Evolutionary conservation across 2,113 vertebrate genomes (phyloP), one percentile per base, ranked within the genome.

Genomic region (Sisor rabdophorus): DNA sequence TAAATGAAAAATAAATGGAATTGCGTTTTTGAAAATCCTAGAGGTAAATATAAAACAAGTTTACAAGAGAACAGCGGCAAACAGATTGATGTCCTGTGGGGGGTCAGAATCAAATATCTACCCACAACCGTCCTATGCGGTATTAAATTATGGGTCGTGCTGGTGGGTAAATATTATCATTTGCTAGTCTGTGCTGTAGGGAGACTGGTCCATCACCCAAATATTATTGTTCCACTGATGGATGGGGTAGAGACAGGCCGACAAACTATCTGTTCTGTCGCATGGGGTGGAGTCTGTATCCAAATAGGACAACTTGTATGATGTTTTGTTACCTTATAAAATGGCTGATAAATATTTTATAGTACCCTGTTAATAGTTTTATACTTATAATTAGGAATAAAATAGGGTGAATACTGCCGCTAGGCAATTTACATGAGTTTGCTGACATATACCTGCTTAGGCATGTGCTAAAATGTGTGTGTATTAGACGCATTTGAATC

Each of bases 401-500:
- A 48, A 22, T 44, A 67, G 30, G 20, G 11, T n/a, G 11, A 40
- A 64, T n/a, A 40, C 10, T 20, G 60, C 32, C 17, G 11, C 9
- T 36, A 63, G 60, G 10, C 17, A 11, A 64, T 64, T 64, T 44
- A n/a, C 9, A 16, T 17, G 22, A 68, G 22, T 50, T 16, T 47
- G 6, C 63, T 47, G 63, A 48, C 8, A 28, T 44, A 16, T 67
- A 26, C 22, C 32, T 47, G 24, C 17, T 58, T 19, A 58, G n/a
- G n/a, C 54, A 59, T 69, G 48, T 69, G 65, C 47, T 50, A 69
- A 69, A 26, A 24, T 55, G 59, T 48, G 56, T 61, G 48, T 56
- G 40, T 77, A 52, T 56, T 24, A 70, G 36, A 52, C 26, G n/a
- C 53, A 59, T 80, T 72, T 60, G 48, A 53, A 65, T 72, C 56